Evolutionary conservation across 2,113 vertebrate genomes (phyloP).

Genomic region (Indicator maculatus): DNA sequence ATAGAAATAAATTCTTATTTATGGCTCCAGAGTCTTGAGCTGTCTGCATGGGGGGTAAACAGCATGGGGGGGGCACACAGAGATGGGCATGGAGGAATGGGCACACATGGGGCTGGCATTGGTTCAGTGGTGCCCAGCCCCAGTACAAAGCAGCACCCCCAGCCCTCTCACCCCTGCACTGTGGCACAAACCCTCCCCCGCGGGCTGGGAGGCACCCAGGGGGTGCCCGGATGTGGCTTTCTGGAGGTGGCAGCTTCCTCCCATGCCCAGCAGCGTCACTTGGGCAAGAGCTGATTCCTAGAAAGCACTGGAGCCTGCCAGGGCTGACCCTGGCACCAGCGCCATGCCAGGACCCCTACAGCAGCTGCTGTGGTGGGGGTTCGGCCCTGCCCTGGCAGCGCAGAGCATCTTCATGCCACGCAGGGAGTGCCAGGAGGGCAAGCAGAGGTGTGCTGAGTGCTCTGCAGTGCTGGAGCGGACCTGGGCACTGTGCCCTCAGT

Average conservation of each 20-base stretch:
- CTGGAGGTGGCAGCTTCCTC: neutral
- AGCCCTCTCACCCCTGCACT: neutral
- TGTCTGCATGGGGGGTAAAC: neutral
- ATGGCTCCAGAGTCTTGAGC: neutral
- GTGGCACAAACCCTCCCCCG: neutral
- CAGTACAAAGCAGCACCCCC: too few species aligned
- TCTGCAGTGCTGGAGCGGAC: accelerated
- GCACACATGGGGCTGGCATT: neutral
- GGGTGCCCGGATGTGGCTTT: accelerated
- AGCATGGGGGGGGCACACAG: neutral
- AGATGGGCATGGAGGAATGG: too few species aligned
- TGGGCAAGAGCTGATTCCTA: slow-evolving; percentile 46
- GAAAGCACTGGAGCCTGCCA: neutral
- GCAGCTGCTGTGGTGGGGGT: neutral
- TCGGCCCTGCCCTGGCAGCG: accelerated
- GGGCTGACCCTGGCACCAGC: neutral
- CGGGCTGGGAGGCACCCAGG: neutral
- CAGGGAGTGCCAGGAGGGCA: neutral
- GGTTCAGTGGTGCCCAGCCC: neutral
- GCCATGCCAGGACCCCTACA: accelerated
- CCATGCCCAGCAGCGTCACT: accelerated
- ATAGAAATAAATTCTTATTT: slow-evolving; percentile 30
- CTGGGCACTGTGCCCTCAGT: neutral
- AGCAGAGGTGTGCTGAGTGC: accelerated
- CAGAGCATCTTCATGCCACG: neutral